Evolutionary conservation across 2,888 invertebrate species (phyloP).

Genomic region (Schizotus pectinicornis): DNA sequence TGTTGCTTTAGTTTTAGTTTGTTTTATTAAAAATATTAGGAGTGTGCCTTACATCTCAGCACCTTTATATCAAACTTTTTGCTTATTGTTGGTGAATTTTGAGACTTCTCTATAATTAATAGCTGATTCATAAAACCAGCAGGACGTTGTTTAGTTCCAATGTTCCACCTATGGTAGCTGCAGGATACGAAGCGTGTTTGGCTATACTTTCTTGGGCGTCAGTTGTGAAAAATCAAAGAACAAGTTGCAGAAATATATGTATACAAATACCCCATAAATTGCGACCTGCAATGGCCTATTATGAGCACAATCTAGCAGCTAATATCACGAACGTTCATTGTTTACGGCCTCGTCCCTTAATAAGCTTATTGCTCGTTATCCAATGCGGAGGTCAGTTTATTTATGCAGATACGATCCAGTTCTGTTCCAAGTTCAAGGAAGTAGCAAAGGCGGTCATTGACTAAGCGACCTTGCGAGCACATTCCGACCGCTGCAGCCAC

Average conservation of each 20-base stretch:
- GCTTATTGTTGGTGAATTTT: too few species aligned
- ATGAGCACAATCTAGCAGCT: neutral
- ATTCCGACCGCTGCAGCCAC: slow-evolving; percentile 26
- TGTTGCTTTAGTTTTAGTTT: too few species aligned
- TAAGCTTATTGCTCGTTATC: slow-evolving; percentile 6
- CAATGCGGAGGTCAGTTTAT: slow-evolving; percentile 24
- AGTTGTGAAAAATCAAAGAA: slow-evolving; percentile 1
- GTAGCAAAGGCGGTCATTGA: slow-evolving; percentile 52
- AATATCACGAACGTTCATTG: slow-evolving; percentile 8
- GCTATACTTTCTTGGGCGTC: too few species aligned
- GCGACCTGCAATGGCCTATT: slow-evolving; percentile 1
- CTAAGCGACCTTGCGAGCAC: slow-evolving; percentile 53
- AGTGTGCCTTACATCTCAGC: too few species aligned
- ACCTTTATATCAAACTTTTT: too few species aligned
- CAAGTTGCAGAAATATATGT: slow-evolving; percentile 12
- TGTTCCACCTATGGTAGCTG: neutral
- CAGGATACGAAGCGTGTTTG: neutral
- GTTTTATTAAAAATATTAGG: too few species aligned
- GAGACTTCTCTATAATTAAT: too few species aligned
- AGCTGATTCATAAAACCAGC: too few species aligned
- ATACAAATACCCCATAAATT: slow-evolving; percentile 7
- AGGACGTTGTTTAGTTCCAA: too few species aligned
- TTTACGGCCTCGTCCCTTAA: slow-evolving; percentile 3
- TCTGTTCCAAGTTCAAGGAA: slow-evolving; percentile 52
- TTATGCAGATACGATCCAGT: slow-evolving; percentile 43